phyloP scores from a whole-genome alignment of 2,113 vertebrate genomes.

The Cyprinus carpio region DNA sequence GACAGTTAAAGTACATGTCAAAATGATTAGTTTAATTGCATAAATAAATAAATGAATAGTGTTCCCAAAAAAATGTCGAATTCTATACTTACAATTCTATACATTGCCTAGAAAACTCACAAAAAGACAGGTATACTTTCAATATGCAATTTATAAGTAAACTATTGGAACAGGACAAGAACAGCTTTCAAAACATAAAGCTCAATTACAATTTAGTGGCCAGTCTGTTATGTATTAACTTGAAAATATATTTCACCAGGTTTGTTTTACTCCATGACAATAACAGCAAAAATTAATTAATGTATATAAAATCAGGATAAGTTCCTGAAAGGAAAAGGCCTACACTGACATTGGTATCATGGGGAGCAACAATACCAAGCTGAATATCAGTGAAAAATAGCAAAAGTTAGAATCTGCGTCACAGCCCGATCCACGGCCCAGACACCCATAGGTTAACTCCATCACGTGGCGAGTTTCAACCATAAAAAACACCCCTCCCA shows the following conservation, averaged over 20 bases:
- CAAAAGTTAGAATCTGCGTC: constrained; percentile 39
- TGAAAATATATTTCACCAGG: background rate
- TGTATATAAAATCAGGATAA: background rate
- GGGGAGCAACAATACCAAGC: background rate
- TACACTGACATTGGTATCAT: background rate
- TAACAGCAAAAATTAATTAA: background rate
- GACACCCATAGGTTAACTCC: constrained; percentile 34
- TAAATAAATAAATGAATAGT: too few relatives aligned
- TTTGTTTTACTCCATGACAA: too few relatives aligned
- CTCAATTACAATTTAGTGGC: background rate
- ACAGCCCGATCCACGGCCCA: constrained; percentile 19
- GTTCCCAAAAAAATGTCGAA: too few relatives aligned
- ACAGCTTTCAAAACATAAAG: too few relatives aligned
- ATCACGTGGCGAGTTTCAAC: constrained; percentile 42
- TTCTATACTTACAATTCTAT: too few relatives aligned
- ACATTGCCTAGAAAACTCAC: too few relatives aligned
- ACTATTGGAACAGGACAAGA: too few relatives aligned
- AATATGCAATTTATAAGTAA: too few relatives aligned
- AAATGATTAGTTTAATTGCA: too few relatives aligned
- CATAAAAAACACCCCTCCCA: constrained; percentile 33
- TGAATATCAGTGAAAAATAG: constrained; percentile 1
- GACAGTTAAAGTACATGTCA: too few relatives aligned
- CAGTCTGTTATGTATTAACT: too few relatives aligned
- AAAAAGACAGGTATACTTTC: too few relatives aligned
- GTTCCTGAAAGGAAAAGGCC: background rate